Base-by-base conservation (phyloP, 2,797 vertebrate genomes). In the Gymnodraco acuticeps region DNA sequence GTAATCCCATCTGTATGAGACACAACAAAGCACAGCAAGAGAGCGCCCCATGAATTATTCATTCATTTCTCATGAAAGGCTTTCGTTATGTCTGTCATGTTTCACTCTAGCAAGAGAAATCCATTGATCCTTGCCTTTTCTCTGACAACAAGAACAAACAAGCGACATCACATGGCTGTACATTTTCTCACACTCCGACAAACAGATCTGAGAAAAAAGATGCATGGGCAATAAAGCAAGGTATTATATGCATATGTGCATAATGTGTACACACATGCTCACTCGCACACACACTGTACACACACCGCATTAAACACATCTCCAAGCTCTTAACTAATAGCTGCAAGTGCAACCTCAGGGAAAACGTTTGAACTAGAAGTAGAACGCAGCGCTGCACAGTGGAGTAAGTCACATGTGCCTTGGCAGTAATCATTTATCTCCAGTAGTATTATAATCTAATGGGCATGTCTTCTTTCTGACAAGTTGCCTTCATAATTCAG, bases 1-100 rank as follows among this genome's bases (percentile, higher is more conserved):
- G 94, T 95, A 95, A 95, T 95, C 95, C 95, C 94, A 95, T 95
- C 95, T 95, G 95, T 94, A 95, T 89, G 91, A 94, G 92, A 93
- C 94, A 95, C 94, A 94, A 94, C 94, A 95, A 95, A 95, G 95
- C 94, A 79, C 93, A 93, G 94, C 88, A 67, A 94, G 93, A 93
- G 92, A 92, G 94, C 87, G 82, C 82, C 1, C 66, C 75, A 95
- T 96, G 92, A 94, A 95, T 95, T 93, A 95, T 96, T 94, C 94
- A 95, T 95, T 83, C 84, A 86, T 90, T 91, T 92, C 91, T 94
- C 94, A 95, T 95, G 94, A 96, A 95, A 95, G 94, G 93, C 92
- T 95, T 96, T 95, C 91, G 91, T 93, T 94, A 93, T 93, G 91
- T 95, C 94, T 95, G 95, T 94, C 94, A 92, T 94, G 94, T 95